Evolutionary conservation across 2,797 vertebrate species (phyloP).

Genomic region (Neomorphus geoffroyi): DNA sequence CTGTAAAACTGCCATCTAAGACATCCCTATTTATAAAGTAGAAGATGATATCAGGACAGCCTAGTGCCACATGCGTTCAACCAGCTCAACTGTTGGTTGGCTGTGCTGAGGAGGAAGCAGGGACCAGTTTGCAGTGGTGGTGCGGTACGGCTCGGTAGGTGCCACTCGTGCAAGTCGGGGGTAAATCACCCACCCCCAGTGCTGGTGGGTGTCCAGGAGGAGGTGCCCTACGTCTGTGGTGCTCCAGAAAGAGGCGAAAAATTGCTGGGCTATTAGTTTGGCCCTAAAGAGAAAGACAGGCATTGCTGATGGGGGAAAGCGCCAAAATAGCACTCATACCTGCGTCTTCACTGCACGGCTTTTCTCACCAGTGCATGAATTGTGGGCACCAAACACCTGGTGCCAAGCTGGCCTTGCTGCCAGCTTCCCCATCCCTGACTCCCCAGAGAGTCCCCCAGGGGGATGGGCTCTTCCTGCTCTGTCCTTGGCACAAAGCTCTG

Average conservation of each 20-base stretch:
- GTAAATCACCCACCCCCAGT: background rate
- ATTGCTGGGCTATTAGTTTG: background rate
- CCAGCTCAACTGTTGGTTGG: background rate
- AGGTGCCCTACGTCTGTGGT: background rate
- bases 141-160: rapidly evolving
- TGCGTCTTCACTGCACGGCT: rapidly evolving
- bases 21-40: background rate
- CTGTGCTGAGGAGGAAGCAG: background rate
- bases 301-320: background rate
- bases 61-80: background rate
- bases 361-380: background rate
- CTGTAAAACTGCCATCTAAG: background rate
- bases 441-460: background rate
- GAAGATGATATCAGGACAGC: background rate
- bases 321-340: background rate
- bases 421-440: background rate
- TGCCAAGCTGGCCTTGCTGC: background rate
- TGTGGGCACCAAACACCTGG: background rate
- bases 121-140: rapidly evolving
- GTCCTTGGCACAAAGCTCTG: background rate
- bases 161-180: background rate
- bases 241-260: background rate
- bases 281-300: conserved; percentile 17
- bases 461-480: background rate
- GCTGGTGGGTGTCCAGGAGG: background rate